Evolutionary conservation across 2,888 invertebrate species (phyloP).

Genomic region (Ectemnius cavifrons): DNA sequence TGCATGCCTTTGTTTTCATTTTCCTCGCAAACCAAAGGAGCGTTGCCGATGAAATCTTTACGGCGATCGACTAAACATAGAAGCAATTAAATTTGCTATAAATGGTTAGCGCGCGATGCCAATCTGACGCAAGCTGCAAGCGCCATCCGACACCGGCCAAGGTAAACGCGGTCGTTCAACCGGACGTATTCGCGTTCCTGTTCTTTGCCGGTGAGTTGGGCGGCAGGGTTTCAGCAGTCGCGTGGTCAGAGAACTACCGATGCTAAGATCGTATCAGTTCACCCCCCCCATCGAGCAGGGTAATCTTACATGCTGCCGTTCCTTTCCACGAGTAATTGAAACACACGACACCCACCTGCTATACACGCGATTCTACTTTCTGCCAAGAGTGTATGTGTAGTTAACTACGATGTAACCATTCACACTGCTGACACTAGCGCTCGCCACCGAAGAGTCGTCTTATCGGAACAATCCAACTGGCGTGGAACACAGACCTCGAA

Average conservation of each 20-base stretch:
- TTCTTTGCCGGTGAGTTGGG: not conserved
- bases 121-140: not conserved
- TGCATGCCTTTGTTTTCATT: constrained; percentile 5
- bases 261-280: not conserved
- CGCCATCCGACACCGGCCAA: not conserved
- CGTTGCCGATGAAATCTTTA: constrained; percentile 4
- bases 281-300: not conserved
- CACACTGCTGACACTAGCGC: not conserved
- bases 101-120: too few relatives aligned
- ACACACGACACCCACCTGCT: not conserved
- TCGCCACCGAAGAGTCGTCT: too few relatives aligned
- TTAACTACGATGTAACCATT: not conserved
- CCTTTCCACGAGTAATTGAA: constrained; percentile 7
- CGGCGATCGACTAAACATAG: constrained; percentile 3
- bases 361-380: not conserved
- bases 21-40: constrained; percentile 4
- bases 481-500: not conserved
- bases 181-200: not conserved
- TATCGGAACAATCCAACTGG: too few relatives aligned
- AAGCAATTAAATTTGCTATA: constrained; percentile 4
- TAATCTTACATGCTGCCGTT: constrained; percentile 11
- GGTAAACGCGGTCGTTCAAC: too few relatives aligned
- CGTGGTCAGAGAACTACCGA: not conserved
- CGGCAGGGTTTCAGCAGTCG: not conserved
- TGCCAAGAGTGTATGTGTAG: too few relatives aligned